Evolutionary conservation across 2,113 vertebrate genomes (phyloP).

Genomic region (Coregonus clupeaformis): DNA sequence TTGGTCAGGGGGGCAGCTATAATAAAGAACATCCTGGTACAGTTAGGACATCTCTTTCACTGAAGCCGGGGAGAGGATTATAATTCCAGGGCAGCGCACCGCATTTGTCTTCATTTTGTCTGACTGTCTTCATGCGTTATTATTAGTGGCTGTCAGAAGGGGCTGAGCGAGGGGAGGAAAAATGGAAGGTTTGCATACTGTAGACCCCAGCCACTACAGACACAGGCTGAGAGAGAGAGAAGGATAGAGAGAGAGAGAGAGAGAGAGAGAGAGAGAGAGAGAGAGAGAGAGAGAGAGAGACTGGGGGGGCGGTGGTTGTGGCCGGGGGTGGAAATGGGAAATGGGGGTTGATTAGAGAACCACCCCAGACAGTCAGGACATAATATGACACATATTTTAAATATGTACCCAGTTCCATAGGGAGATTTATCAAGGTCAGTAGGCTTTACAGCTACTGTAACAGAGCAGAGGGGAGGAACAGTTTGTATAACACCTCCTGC

Average conservation of each 20-base stretch:
- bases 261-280: too few species aligned
- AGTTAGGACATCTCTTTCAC: constrained; percentile 84
- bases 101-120: constrained; percentile 99
- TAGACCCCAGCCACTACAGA: not conserved
- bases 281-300: not conserved
- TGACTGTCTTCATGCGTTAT: constrained; percentile 98
- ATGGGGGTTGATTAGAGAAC: not conserved
- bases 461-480: not conserved
- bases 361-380: not conserved
- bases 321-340: too few species aligned
- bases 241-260: too few species aligned
- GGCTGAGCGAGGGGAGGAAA: constrained; percentile 25
- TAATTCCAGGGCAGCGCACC: constrained; percentile 87
- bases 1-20: constrained; percentile 69
- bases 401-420: too few species aligned
- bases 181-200: constrained; percentile 27
- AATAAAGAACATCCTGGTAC: constrained; percentile 81
- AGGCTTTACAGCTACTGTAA: constrained; percentile 15
- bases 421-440: too few species aligned
- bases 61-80: constrained; percentile 77
- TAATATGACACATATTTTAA: too few species aligned
- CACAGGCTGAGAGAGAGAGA: not conserved
- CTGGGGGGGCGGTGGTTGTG: not conserved
- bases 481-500: not conserved
- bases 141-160: constrained; percentile 91